Evolutionary conservation across 2,797 vertebrate genomes (phyloP).

Genomic region (Phyllotis vaccarum): DNA sequence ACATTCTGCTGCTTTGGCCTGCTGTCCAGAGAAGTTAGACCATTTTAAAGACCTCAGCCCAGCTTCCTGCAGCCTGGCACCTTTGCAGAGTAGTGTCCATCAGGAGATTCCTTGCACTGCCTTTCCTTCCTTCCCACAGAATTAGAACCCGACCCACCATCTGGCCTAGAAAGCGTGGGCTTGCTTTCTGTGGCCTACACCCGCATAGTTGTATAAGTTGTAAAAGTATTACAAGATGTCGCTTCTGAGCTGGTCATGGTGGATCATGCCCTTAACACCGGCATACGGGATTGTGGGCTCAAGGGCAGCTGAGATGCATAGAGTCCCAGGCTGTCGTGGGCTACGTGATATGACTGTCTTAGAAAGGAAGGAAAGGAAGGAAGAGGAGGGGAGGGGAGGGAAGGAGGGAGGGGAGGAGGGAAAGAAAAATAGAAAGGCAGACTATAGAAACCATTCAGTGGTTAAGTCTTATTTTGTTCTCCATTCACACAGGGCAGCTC

Average conservation of each 20-base stretch:
- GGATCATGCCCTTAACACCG: not conserved
- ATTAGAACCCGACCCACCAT: not conserved
- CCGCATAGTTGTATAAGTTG: too few relatives aligned
- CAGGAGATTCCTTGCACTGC: not conserved
- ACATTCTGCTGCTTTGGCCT: not conserved
- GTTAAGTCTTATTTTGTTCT: not conserved
- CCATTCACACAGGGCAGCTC: not conserved
- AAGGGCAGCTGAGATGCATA: not conserved
- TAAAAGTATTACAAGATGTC: constrained; percentile 6
- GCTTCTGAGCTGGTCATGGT: not conserved
- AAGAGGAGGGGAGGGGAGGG: too few relatives aligned
- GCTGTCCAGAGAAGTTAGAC: not conserved
- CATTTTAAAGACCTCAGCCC: not conserved
- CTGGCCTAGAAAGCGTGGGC: not conserved
- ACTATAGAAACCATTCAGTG: not conserved
- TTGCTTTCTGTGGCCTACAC: not conserved
- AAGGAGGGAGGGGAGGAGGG: too few relatives aligned
- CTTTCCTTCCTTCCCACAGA: not conserved
- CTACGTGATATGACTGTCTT: not conserved
- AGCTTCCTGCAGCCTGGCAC: not conserved
- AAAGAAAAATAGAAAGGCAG: not conserved
- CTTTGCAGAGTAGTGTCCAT: not conserved
- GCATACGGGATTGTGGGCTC: not conserved
- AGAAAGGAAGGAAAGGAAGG: not conserved
- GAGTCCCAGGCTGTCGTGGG: not conserved